These are phyloP conservation scores for Zaprionus ornatus DNA, from an alignment of 1,140 invertebrate species.

Conservation along the genomic window DNA sequence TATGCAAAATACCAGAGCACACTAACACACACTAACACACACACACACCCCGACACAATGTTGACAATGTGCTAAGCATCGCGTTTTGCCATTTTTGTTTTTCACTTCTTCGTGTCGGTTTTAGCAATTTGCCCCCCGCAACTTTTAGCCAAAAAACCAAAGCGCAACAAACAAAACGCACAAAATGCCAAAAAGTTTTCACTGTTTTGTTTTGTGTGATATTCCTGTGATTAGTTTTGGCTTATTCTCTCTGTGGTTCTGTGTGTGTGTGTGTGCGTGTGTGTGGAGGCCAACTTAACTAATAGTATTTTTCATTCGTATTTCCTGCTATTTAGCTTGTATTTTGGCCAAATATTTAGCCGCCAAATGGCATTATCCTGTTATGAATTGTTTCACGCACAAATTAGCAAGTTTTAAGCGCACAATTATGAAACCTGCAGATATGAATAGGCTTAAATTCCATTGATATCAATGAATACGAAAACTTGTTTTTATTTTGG, in stretches of 20 bases:
- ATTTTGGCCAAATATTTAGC: slow-evolving; percentile 19
- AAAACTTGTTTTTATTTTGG: too few relatives aligned
- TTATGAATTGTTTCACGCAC: neutral
- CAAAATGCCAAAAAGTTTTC: slow-evolving; percentile 36
- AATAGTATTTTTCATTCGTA: slow-evolving; percentile 38
- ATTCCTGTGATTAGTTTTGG: slow-evolving; percentile 49
- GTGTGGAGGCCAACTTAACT: slow-evolving; percentile 19
- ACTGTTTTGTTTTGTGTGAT: neutral
- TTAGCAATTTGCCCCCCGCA: slow-evolving; percentile 36
- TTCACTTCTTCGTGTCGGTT: neutral
- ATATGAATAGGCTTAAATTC: neutral
- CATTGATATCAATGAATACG: neutral
- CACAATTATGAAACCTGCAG: neutral
- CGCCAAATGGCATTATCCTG: neutral
- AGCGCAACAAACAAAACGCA: slow-evolving; percentile 15
- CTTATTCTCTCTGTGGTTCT: slow-evolving; percentile 1
- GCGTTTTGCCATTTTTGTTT: slow-evolving; percentile 27
- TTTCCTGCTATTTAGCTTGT: slow-evolving; percentile 5
- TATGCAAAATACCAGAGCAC: slow-evolving; percentile 43
- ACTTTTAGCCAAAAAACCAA: slow-evolving; percentile 27
- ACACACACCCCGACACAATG: slow-evolving; percentile 11
- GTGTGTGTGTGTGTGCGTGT: slow-evolving; percentile 16
- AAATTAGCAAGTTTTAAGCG: neutral
- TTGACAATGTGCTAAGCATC: slow-evolving; percentile 54
- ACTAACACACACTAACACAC: slow-evolving; percentile 16